Percentiles rank a stretch among this genome's conserved stretches.
phyloP scores from a whole-genome alignment of 2,797 vertebrate genomes.

The Rhabdomys pumilio region DNA sequence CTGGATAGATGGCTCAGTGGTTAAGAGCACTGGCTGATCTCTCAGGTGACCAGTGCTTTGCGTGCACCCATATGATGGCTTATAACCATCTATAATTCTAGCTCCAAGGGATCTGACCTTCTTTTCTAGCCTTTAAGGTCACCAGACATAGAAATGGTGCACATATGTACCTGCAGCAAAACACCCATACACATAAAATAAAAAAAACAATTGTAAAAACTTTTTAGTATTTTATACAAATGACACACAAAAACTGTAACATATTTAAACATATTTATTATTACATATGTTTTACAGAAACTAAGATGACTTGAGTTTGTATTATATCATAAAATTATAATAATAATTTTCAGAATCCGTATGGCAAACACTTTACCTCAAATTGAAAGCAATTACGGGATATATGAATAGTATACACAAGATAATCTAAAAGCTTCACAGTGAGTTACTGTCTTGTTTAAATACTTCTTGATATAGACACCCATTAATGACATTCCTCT shows the following conservation, averaged over 20 bases:
- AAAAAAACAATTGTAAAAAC: background rate
- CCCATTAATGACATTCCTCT: conserved; percentile 86
- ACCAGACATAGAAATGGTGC: background rate
- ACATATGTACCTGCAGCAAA: background rate
- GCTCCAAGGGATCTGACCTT: background rate
- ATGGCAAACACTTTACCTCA: conserved; percentile 77
- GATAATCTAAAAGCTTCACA: conserved; percentile 82
- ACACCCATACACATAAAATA: background rate
- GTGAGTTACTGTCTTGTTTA: conserved; percentile 89
- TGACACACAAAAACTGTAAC: background rate
- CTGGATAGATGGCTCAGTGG: background rate
- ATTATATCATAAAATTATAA: conserved; percentile 48
- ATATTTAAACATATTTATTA: conserved; percentile 35
- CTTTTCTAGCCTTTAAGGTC: background rate
- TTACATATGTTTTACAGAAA: conserved; percentile 12
- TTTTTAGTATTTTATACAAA: conserved; percentile 46
- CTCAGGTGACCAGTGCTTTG: background rate
- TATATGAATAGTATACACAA: conserved; percentile 82
- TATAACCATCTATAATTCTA: background rate
- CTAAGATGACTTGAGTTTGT: conserved; percentile 40
- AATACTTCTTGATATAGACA: conserved; percentile 86
- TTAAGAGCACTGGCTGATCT: background rate
- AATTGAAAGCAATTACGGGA: conserved; percentile 84
- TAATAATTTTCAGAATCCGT: conserved; percentile 78
- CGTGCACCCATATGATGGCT: background rate